These are phyloP conservation scores for Cydia pomonella DNA, from an alignment of 1,140 invertebrate genomes.

Conservation along the genomic window DNA sequence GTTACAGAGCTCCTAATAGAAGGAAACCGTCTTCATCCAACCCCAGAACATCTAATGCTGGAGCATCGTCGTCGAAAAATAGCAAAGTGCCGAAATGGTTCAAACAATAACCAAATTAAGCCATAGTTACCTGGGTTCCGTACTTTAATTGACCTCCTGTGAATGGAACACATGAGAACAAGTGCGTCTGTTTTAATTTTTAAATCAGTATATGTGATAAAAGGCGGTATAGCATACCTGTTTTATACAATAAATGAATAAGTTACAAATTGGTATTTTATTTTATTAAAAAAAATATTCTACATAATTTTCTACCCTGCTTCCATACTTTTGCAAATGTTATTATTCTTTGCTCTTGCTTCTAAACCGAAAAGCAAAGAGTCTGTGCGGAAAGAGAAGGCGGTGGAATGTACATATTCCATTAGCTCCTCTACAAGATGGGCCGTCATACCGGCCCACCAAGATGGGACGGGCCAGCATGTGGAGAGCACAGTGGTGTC, in stretches of 20 bases:
- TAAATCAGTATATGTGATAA: background rate
- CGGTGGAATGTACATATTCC: too few species aligned
- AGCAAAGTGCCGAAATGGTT: slow-evolving; percentile 73
- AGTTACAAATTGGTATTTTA: background rate
- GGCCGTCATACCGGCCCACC: too few species aligned
- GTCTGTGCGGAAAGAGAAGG: too few species aligned
- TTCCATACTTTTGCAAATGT: background rate
- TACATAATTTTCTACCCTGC: background rate
- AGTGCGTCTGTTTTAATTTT: too few species aligned
- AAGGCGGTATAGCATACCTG: background rate
- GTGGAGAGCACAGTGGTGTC: too few species aligned
- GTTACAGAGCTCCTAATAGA: slow-evolving; percentile 58
- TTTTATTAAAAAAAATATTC: background rate
- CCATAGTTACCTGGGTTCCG: too few species aligned
- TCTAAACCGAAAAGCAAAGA: too few species aligned
- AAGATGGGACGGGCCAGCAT: too few species aligned
- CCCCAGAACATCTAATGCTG: slow-evolving; percentile 35
- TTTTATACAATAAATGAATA: slow-evolving; percentile 3
- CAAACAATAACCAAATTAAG: slow-evolving; percentile 46
- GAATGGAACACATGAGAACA: too few species aligned
- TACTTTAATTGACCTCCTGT: too few species aligned
- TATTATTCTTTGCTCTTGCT: background rate
- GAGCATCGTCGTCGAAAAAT: slow-evolving; percentile 54
- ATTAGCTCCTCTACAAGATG: too few species aligned
- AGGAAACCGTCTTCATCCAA: slow-evolving; percentile 49